Evolutionary conservation across 2,113 vertebrate species (phyloP).

Genomic region (Oryzias woworae): DNA sequence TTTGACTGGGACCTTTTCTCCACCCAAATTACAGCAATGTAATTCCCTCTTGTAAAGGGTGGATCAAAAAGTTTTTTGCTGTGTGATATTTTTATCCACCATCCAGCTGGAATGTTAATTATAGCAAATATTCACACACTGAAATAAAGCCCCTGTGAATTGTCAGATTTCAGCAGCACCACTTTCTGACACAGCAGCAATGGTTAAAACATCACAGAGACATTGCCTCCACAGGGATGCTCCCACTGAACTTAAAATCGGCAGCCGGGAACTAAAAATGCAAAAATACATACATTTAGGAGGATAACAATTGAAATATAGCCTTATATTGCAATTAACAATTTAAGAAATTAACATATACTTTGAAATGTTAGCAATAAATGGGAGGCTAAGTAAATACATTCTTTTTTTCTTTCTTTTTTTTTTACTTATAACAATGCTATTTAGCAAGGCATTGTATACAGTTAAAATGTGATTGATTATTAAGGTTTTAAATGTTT

Average conservation of each 20-base stretch:
- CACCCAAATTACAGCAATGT: constrained; percentile 48
- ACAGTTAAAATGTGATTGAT: no score
- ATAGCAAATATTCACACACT: constrained; percentile 49
- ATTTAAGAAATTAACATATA: no score
- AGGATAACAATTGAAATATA: neutral
- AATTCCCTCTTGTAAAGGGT: constrained; percentile 40
- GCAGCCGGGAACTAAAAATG: constrained; percentile 16
- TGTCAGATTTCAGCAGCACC: constrained; percentile 24
- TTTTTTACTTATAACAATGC: no score
- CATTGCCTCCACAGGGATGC: constrained; percentile 18
- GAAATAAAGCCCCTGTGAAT: constrained; percentile 32
- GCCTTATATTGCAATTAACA: no score
- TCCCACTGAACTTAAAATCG: constrained; percentile 19
- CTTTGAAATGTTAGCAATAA: no score
- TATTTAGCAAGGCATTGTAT: no score
- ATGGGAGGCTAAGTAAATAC: no score
- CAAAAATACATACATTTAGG: constrained; percentile 1
- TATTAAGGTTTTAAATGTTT: no score
- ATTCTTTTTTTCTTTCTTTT: no score
- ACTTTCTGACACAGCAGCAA: constrained; percentile 33
- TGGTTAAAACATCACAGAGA: constrained; percentile 18
- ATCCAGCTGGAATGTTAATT: constrained; percentile 42
- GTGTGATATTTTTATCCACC: constrained; percentile 43
- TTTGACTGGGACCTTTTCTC: constrained; percentile 48
- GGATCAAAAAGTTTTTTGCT: constrained; percentile 51